Percentiles rank a stretch among this genome's conserved stretches.
phyloP scores from a whole-genome alignment of 2,888 invertebrate species.

The Chrysomela aeneicollis region DNA sequence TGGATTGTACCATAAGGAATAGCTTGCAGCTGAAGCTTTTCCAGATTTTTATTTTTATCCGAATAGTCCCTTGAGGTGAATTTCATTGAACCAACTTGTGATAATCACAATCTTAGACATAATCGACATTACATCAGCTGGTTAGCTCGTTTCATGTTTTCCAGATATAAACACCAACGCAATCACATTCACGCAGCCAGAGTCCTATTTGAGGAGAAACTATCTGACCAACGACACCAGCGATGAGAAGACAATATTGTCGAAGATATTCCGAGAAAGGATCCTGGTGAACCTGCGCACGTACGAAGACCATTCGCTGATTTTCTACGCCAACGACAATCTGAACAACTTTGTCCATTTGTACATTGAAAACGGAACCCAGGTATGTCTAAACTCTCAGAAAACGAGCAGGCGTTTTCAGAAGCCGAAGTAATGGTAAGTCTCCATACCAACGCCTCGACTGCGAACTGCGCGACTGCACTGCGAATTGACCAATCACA shows the following conservation, averaged over 20 bases:
- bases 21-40: too few species aligned
- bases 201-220: conserved; percentile 82
- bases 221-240: conserved; percentile 66
- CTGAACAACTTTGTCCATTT: conserved; percentile 92
- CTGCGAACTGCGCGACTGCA: too few species aligned
- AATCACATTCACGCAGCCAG: conserved; percentile 83
- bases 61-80: too few species aligned
- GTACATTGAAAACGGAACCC: conserved; percentile 80
- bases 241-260: conserved; percentile 68
- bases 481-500: too few species aligned
- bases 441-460: too few species aligned
- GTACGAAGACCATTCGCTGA: conserved; percentile 80
- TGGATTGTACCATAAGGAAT: too few species aligned
- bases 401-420: too few species aligned
- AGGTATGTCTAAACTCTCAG: conserved; percentile 49
- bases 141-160: conserved; percentile 22
- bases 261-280: conserved; percentile 79
- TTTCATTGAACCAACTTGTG: too few species aligned
- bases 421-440: too few species aligned
- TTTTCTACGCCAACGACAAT: conserved; percentile 92
- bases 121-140: background rate
- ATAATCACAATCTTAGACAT: too few species aligned
- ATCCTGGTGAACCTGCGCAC: conserved; percentile 91
- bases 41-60: too few species aligned
- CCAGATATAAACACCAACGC: conserved; percentile 90